These are phyloP conservation scores for Sitta carolinensis DNA, from an alignment of 2,797 vertebrate genomes.

Conservation along the genomic window DNA sequence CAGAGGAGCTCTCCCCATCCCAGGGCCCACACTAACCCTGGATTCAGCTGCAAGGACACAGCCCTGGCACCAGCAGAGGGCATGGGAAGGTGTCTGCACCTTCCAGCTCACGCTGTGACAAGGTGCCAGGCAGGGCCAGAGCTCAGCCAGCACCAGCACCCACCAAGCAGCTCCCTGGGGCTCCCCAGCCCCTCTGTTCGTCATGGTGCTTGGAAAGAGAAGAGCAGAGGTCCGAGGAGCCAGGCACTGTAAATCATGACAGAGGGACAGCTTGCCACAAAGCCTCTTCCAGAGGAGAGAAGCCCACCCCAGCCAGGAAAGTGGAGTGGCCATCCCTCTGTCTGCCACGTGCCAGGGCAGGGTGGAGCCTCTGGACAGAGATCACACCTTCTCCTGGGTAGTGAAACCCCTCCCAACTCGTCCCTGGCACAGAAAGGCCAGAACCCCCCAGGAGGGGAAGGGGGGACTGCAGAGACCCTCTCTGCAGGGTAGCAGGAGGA, in stretches of 20 bases:
- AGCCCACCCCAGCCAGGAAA: neutral
- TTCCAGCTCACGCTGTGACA: neutral
- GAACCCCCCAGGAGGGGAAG: neutral
- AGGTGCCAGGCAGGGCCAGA: no score
- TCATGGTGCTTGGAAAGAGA: neutral
- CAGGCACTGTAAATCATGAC: neutral
- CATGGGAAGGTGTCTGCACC: neutral
- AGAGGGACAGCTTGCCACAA: accelerated
- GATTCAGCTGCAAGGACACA: neutral
- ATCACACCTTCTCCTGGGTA: neutral
- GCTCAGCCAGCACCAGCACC: accelerated
- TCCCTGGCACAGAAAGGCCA: neutral
- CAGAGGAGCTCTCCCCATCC: neutral
- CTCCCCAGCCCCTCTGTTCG: neutral
- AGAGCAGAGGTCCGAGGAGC: neutral
- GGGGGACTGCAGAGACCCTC: neutral
- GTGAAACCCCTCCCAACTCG: neutral
- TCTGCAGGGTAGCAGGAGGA: accelerated
- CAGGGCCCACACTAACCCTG: neutral
- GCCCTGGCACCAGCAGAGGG: accelerated
- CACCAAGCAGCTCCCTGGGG: accelerated
- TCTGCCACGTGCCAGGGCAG: neutral
- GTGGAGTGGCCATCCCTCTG: accelerated
- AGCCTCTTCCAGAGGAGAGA: neutral
- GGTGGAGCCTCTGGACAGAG: neutral